Conservation (phyloP, 2,113 vertebrate species). For the Microtus pennsylvanicus region DNA sequence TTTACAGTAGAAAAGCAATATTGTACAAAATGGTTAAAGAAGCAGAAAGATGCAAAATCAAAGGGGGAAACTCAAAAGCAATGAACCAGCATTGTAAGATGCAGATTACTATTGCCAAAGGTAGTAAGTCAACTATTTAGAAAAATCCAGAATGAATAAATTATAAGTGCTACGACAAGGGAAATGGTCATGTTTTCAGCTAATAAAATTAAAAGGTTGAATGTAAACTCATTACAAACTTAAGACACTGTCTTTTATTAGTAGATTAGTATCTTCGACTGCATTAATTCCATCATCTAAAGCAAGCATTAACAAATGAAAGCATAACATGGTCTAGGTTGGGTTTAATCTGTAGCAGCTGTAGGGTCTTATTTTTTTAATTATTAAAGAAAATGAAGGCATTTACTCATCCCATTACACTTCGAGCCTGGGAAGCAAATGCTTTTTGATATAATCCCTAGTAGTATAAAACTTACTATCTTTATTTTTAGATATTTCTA, state of each 20-base stretch:
- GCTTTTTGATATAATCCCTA: constrained; percentile 26
- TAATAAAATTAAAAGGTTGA: constrained; percentile 70
- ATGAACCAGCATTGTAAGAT: not conserved
- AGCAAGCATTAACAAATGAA: constrained; percentile 56
- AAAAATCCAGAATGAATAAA: constrained; percentile 27
- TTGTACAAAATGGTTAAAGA: not conserved
- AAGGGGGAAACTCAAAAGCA: not conserved
- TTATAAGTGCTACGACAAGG: not conserved
- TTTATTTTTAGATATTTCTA: not conserved
- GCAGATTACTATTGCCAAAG: too few species aligned
- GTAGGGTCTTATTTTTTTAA: not conserved
- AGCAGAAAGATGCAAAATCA: not conserved
- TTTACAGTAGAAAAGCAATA: not conserved
- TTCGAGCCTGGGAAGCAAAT: not conserved
- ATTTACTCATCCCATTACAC: not conserved
- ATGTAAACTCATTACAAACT: constrained; percentile 61
- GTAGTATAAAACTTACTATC: not conserved
- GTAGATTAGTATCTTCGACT: constrained; percentile 52
- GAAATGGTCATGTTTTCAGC: not conserved
- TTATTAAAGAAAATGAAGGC: not conserved
- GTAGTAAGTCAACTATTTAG: not conserved
- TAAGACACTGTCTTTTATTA: constrained; percentile 49
- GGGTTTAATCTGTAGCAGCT: not conserved
- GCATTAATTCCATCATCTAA: constrained; percentile 57
- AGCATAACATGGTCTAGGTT: not conserved